Evolutionary conservation across 1,140 invertebrate genomes (phyloP).

Genomic region (Musca vetustissima): DNA sequence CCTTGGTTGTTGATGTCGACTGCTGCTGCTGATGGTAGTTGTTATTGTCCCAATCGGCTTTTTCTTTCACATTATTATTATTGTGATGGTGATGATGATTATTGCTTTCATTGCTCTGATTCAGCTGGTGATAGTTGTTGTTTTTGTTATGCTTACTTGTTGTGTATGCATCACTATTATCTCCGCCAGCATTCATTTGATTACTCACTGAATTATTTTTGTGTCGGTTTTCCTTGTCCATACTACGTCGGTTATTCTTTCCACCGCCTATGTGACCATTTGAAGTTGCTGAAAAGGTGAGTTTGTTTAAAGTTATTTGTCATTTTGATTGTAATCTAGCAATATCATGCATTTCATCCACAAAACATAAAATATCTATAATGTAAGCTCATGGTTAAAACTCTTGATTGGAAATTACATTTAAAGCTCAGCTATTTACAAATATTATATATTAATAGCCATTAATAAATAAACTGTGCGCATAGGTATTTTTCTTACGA

Average conservation of each 20-base stretch:
- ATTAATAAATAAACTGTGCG: too few species aligned
- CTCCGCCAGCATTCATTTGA: constrained; percentile 9
- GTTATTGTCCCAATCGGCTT: constrained; percentile 29
- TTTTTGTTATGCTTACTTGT: constrained; percentile 37
- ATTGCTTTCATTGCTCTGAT: constrained; percentile 34
- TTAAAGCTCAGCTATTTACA: constrained; percentile 2
- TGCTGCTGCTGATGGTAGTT: constrained; percentile 25
- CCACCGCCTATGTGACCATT: constrained; percentile 46
- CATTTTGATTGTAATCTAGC: not conserved
- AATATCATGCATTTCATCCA: not conserved
- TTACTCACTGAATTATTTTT: constrained; percentile 26
- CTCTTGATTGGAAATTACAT: too few species aligned
- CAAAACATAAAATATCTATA: too few species aligned
- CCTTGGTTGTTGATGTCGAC: constrained; percentile 32
- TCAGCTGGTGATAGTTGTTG: constrained; percentile 37
- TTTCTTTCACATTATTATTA: constrained; percentile 31
- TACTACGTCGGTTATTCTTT: constrained; percentile 50
- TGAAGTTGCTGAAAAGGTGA: constrained; percentile 38
- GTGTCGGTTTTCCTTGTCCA: constrained; percentile 50
- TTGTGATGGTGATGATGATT: constrained; percentile 15
- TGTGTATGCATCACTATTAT: constrained; percentile 17
- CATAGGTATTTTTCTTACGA: too few species aligned
- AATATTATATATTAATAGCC: not conserved
- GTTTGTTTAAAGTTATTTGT: constrained; percentile 16
- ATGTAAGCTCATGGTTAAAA: too few species aligned